phyloP scores from a whole-genome alignment of 2,797 vertebrate species.

The Vultur gryphus region DNA sequence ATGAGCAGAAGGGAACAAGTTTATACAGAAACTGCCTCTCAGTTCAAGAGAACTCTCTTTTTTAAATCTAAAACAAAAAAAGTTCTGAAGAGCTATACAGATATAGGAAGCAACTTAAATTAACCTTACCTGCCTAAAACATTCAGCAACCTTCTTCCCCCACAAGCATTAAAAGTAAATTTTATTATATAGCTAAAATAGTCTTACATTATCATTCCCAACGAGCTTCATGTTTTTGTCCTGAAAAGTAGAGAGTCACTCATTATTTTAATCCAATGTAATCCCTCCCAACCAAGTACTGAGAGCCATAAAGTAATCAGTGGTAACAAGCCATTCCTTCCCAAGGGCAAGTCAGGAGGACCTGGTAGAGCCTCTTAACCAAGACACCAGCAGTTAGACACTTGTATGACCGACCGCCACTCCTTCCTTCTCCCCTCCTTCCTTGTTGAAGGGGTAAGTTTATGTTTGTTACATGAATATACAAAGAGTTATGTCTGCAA shows the following conservation, averaged over 20 bases:
- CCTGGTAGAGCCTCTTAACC: neutral
- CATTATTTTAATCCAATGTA: neutral
- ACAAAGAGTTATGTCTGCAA: neutral
- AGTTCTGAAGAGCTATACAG: neutral
- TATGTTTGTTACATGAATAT: neutral
- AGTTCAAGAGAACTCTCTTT: neutral
- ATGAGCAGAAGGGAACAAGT: neutral
- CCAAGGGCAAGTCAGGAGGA: neutral
- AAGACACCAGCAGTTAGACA: neutral
- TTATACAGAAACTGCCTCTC: neutral
- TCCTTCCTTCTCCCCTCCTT: neutral
- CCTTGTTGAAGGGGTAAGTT: neutral
- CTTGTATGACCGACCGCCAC: neutral
- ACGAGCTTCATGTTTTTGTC: neutral
- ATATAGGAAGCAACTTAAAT: neutral
- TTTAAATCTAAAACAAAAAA: neutral
- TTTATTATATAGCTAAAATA: neutral
- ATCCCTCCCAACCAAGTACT: neutral
- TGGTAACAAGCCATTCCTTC: neutral
- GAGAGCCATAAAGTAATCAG: neutral
- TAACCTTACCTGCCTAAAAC: neutral
- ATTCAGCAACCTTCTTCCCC: neutral
- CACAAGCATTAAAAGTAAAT: neutral
- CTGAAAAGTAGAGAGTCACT: neutral
- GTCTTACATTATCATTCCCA: neutral